Percentiles rank a stretch among this genome's conserved stretches.
phyloP scores from a whole-genome alignment of 2,113 vertebrate species.

The Hemibagrus wyckioides region DNA sequence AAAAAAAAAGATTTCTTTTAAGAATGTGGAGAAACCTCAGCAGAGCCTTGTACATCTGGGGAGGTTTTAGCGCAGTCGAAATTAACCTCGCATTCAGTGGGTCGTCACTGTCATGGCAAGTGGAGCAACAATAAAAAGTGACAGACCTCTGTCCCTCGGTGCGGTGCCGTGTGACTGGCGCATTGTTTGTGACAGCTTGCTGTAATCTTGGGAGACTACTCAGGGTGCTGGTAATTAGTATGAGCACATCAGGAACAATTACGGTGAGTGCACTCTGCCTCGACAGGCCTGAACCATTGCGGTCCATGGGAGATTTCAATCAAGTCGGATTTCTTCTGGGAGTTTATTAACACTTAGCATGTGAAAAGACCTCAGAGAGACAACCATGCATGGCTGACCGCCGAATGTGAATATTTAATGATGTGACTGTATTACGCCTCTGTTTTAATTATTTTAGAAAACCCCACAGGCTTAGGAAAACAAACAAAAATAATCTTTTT shows the following conservation, averaged over 20 bases:
- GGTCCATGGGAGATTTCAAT: conserved; percentile 69
- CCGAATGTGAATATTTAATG: conserved; percentile 66
- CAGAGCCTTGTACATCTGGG: not conserved
- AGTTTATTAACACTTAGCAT: conserved; percentile 73
- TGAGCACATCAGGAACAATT: conserved; percentile 51
- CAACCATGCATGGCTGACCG: conserved; percentile 62
- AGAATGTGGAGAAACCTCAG: not conserved
- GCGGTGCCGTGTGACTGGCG: conserved; percentile 17
- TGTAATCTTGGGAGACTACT: conserved; percentile 82
- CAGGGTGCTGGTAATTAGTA: conserved; percentile 57
- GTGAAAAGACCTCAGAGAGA: conserved; percentile 65
- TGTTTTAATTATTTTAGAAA: conserved; percentile 33
- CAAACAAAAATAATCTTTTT: conserved; percentile 29
- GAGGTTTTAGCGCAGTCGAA: not conserved
- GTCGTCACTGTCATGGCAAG: conserved; percentile 43
- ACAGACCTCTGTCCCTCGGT: conserved; percentile 43
- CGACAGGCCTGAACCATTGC: conserved; percentile 20
- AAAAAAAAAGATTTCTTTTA: not conserved
- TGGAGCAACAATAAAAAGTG: conserved; percentile 38
- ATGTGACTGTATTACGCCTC: conserved; percentile 29
- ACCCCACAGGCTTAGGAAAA: conserved; percentile 27
- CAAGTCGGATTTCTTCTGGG: conserved; percentile 66
- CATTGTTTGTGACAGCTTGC: conserved; percentile 76
- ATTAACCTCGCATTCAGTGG: conserved; percentile 41
- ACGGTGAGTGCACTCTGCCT: conserved; percentile 29